Conservation (phyloP, 2,797 vertebrate genomes). For the Mastacembelus armatus region DNA sequence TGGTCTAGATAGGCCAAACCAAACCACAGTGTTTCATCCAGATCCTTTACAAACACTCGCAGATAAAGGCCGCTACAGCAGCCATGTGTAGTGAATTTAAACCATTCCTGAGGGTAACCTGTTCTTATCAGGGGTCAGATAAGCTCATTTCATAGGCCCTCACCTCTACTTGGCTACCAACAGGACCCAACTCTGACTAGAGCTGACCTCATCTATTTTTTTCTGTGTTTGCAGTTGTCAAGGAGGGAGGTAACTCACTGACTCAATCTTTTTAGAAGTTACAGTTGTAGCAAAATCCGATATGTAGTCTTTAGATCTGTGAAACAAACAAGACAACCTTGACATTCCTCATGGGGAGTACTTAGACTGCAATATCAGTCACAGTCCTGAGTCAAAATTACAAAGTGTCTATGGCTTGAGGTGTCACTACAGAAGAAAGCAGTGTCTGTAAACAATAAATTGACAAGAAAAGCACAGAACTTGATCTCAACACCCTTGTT, state of each 20-base stretch:
- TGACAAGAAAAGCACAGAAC: not conserved
- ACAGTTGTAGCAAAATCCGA: slow-evolving; percentile 51
- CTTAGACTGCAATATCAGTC: slow-evolving; percentile 6
- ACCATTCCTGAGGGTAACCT: slow-evolving; percentile 71
- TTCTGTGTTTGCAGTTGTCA: slow-evolving; percentile 17
- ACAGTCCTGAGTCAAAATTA: slow-evolving; percentile 5
- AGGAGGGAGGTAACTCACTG: not conserved
- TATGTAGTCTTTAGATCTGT: slow-evolving; percentile 7
- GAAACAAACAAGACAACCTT: slow-evolving; percentile 53
- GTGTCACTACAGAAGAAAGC: not conserved
- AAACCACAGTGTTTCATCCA: slow-evolving; percentile 25
- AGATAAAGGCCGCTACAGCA: slow-evolving; percentile 54
- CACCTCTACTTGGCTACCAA: slow-evolving; percentile 67
- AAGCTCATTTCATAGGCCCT: slow-evolving; percentile 78
- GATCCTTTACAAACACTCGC: slow-evolving; percentile 52
- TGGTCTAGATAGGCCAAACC: slow-evolving; percentile 19
- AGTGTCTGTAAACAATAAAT: not conserved
- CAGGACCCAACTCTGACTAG: slow-evolving; percentile 44
- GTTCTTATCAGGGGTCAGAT: slow-evolving; percentile 81
- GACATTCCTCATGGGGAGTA: slow-evolving; percentile 61
- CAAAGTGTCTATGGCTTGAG: slow-evolving; percentile 26
- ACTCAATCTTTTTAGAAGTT: slow-evolving; percentile 14
- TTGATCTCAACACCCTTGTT: slow-evolving; percentile 11
- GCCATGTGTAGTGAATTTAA: slow-evolving; percentile 76
- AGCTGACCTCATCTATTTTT: slow-evolving; percentile 33